These are phyloP conservation scores for Penaeus vannamei DNA, from an alignment of 1,140 invertebrate species.

Conservation along the genomic window DNA sequence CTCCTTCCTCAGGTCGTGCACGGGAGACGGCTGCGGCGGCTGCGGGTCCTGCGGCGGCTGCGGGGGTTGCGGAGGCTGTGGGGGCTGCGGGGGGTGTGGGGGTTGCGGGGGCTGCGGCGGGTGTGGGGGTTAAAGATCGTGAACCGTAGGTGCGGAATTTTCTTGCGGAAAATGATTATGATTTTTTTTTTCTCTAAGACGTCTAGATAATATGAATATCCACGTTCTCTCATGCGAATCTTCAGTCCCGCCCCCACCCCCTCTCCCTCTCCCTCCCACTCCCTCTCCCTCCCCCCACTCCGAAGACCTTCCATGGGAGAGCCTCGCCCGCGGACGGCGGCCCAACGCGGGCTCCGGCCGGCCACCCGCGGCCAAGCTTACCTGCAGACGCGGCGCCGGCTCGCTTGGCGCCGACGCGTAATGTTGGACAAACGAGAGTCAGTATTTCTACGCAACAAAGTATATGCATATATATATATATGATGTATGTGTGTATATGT, in stretches of 20 bases:
- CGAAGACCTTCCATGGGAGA: no score
- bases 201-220: background rate
- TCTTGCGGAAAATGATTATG: background rate
- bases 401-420: no score
- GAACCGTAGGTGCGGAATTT: constrained; percentile 32
- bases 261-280: background rate
- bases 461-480: no score
- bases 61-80: constrained; percentile 61
- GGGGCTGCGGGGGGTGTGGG: constrained; percentile 61
- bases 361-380: no score
- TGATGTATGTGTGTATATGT: no score
- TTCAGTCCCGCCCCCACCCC: background rate
- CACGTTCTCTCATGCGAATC: constrained; percentile 1
- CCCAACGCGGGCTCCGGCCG: no score
- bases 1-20: constrained; percentile 59
- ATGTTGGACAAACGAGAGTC: no score
- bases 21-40: constrained; percentile 58
- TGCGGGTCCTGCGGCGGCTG: constrained; percentile 64
- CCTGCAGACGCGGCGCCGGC: no score
- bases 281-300: background rate
- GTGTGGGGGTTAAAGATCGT: constrained; percentile 59
- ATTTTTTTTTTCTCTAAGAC: background rate
- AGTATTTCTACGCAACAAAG: no score
- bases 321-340: no score
- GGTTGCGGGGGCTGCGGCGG: constrained; percentile 65